Conservation (phyloP, 1,140 invertebrate species). For the Ganaspis sp. region DNA sequence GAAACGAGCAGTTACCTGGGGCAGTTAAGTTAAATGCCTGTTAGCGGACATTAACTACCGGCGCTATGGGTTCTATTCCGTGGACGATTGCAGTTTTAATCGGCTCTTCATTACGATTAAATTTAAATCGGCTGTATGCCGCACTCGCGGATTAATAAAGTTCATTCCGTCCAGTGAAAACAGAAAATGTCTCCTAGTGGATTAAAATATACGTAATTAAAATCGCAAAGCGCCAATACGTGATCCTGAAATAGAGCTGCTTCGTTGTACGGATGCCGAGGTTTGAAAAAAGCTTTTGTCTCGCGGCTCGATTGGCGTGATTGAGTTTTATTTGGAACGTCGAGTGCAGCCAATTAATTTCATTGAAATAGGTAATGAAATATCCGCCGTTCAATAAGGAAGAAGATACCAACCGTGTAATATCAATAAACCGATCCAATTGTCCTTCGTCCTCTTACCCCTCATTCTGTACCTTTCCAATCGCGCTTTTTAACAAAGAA, state of each 20-base stretch:
- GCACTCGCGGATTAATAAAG: constrained; percentile 60
- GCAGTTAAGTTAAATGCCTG: constrained; percentile 76
- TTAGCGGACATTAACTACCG: constrained; percentile 74
- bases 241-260: constrained; percentile 69
- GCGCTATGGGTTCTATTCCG: constrained; percentile 69
- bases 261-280: constrained; percentile 62
- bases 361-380: constrained; percentile 61
- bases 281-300: constrained; percentile 69
- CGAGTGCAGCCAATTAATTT: constrained; percentile 60
- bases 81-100: constrained; percentile 76
- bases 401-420: constrained; percentile 46
- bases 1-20: constrained; percentile 74
- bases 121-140: constrained; percentile 71
- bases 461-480: too few relatives aligned
- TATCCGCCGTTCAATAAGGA: constrained; percentile 52
- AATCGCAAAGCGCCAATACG: constrained; percentile 68
- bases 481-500: too few relatives aligned
- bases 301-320: constrained; percentile 61
- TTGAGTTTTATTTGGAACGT: constrained; percentile 71
- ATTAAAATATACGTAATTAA: constrained; percentile 73
- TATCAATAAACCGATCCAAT: constrained; percentile 33
- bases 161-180: constrained; percentile 63
- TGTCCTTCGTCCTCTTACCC: constrained; percentile 40
- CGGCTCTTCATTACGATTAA: constrained; percentile 74
- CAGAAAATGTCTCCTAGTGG: constrained; percentile 65